phyloP scores from a whole-genome alignment of 2,797 vertebrate species.

The Macropodus opercularis region DNA sequence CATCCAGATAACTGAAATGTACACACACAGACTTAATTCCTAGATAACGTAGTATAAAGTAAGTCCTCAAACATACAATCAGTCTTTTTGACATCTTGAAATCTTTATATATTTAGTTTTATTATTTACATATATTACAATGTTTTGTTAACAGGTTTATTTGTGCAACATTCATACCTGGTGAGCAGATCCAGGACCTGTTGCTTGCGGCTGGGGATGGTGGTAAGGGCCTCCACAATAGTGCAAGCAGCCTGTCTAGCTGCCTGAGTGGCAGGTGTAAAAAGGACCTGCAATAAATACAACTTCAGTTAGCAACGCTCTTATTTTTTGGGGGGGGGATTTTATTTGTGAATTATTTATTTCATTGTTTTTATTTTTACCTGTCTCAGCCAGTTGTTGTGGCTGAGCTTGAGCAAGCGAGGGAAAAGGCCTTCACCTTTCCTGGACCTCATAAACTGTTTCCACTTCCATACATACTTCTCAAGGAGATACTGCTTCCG shows the following conservation, averaged over 20 bases:
- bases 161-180: conserved; percentile 80
- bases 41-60: too few relatives aligned
- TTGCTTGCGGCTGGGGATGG: conserved; percentile 96
- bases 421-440: conserved; percentile 86
- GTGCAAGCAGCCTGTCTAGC: conserved; percentile 97
- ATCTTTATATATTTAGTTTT: not conserved
- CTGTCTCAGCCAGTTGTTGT: conserved; percentile 98
- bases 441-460: conserved; percentile 92
- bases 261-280: conserved; percentile 97
- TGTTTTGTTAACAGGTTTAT: not conserved
- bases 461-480: conserved; percentile 99
- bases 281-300: conserved; percentile 87
- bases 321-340: not conserved
- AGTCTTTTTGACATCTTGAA: not conserved
- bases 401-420: conserved; percentile 93
- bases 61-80: not conserved
- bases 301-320: not conserved
- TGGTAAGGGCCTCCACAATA: conserved; percentile 95
- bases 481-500: conserved; percentile 92
- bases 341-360: not conserved
- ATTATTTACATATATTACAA: too few relatives aligned
- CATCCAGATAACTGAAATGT: conserved; percentile 90
- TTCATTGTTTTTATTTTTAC: conserved; percentile 63
- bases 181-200: conserved; percentile 98
- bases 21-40: not conserved